Evolutionary conservation across 2,888 invertebrate genomes (phyloP), one percentile per base, ranked within the genome.

Genomic region (Epinotia demarniana): DNA sequence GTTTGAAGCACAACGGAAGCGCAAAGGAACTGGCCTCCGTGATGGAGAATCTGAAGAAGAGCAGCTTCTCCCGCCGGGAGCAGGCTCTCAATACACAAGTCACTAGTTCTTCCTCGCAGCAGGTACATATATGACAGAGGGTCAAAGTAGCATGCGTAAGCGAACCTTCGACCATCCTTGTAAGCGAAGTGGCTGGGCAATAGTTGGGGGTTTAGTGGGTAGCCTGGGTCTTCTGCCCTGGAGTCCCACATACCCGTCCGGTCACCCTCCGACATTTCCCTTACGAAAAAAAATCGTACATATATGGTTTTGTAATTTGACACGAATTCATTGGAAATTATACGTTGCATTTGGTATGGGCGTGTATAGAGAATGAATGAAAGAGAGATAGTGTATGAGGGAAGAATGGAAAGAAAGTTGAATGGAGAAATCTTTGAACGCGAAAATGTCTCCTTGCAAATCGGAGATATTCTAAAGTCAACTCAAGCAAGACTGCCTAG

Each of bases 31-130:
- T 96, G 93, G 95, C 96, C 81, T 94, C 96, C 86, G 95, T 96
- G 85, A 96, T 96, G 95, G 96, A 96, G 91, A 96, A 96, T 90
- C 94, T 96, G 82, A 96, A 96, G 86, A 96, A 96, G 88, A 95
- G 95, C 89, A 96, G 95, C 85, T 86, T 89, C 78, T 89, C 90
- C 77, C 90, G 91, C 70, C 94, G 93, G 85, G 94, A 92, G 80
- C 94, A 94, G 81, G 86, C 88, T 62, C 87, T 92, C 16, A 93
- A 93, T 81, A 91, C 93, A 12, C 95, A 95, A 85, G 95, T 95
- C 85, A 95, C 95, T 79, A 92, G 94, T 80, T 95, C 90, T 72
- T 91, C 94, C 39, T 84, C 92, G 78, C 95, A 95, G 83, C 95
- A 95, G 93, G 95, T 95, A 85, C 83, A 78, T 73, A 73, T 27